Evolutionary conservation across 2,888 invertebrate genomes (phyloP).

Genomic region (Campopleginae sp.): DNA sequence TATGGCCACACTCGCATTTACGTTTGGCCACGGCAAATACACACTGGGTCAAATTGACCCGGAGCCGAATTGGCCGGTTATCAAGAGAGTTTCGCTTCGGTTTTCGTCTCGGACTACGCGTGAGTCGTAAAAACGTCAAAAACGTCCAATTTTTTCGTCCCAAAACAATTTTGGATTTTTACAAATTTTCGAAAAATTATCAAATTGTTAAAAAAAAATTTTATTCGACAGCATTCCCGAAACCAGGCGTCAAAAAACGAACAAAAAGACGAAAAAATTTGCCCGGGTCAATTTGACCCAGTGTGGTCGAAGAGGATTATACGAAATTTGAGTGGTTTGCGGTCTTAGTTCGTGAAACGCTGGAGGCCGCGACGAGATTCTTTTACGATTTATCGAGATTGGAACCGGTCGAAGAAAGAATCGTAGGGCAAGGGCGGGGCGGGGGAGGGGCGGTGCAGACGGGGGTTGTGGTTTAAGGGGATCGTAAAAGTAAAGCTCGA

Average conservation of each 20-base stretch:
- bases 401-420: conserved; percentile 20
- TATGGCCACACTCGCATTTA: no score
- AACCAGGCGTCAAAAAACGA: no score
- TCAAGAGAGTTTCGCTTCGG: no score
- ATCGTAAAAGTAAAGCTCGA: conserved; percentile 29
- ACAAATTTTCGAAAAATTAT: no score
- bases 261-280: no score
- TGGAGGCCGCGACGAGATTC: conserved; percentile 27
- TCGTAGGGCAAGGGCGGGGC: neutral
- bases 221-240: no score
- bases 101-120: no score
- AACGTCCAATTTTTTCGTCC: no score
- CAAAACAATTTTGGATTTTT: no score
- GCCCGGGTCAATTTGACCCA: neutral
- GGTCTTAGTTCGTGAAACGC: conserved; percentile 12
- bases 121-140: no score
- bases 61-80: neutral
- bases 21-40: no score
- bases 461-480: conserved; percentile 5
- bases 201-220: no score
- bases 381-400: conserved; percentile 60
- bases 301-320: neutral
- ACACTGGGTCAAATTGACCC: neutral
- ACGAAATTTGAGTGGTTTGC: conserved; percentile 29
- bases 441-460: neutral